Percentiles rank a stretch among this genome's conserved stretches.
phyloP scores from a whole-genome alignment of 2,113 vertebrate species.

The Cyphomyrus discorhynchus region DNA sequence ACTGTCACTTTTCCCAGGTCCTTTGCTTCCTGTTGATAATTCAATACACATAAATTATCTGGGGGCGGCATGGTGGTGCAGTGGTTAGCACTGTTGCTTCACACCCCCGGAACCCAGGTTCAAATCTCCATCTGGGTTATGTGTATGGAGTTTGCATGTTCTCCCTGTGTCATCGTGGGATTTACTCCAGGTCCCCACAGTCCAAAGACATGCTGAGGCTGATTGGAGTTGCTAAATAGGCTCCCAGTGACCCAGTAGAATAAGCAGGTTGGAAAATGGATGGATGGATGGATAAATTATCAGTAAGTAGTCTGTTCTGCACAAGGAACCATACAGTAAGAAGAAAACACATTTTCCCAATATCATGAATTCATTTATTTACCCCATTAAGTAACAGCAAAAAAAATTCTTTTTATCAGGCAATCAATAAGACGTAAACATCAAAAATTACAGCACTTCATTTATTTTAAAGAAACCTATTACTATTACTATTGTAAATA shows the following conservation, averaged over 20 bases:
- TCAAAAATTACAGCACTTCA: slow-evolving; percentile 38
- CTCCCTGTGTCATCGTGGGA: accelerated
- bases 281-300: neutral
- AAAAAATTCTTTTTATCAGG: neutral
- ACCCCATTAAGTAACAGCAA: neutral
- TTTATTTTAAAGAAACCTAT: slow-evolving; percentile 65
- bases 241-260: no score
- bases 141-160: no score
- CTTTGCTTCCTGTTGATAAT: neutral
- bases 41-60: neutral
- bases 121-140: no score
- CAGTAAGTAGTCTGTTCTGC: neutral
- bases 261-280: no score
- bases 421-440: slow-evolving; percentile 2
- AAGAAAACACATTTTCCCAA: neutral
- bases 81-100: no score
- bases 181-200: no score
- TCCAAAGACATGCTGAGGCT: no score
- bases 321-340: no score
- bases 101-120: no score
- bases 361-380: slow-evolving; percentile 13
- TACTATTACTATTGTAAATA: slow-evolving; percentile 64
- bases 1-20: neutral
- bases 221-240: no score
- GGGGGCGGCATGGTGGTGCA: no score